A percentile compares a stretch with the other conserved stretches of the same genome.
phyloP scores from a whole-genome alignment of 2,888 invertebrate species.

The Andrena camellia region DNA sequence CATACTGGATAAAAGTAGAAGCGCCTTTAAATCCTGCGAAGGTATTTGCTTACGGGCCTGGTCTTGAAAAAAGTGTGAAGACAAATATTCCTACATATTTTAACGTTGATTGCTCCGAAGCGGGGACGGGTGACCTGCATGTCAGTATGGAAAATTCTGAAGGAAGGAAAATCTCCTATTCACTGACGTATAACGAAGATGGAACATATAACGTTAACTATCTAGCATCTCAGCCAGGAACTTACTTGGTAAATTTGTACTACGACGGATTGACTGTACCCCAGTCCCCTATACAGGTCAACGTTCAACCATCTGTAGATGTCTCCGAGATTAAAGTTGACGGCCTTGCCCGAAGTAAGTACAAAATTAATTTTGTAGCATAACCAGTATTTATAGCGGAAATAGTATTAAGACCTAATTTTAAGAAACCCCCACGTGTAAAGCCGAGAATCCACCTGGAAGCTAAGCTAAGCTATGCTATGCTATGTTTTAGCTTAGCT shows the following conservation, averaged over 20 bases:
- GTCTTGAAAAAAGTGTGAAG: conserved; percentile 92
- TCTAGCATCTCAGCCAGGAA: conserved; percentile 88
- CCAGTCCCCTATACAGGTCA: conserved; percentile 90
- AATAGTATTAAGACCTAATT: too few relatives aligned
- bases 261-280: conserved; percentile 93
- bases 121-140: conserved; percentile 90
- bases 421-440: too few relatives aligned
- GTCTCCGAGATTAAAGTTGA: conserved; percentile 94
- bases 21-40: conserved; percentile 91
- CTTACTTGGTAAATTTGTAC: conserved; percentile 89
- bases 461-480: too few relatives aligned
- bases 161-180: conserved; percentile 88
- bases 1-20: conserved; percentile 91
- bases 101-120: conserved; percentile 93
- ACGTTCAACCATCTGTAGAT: conserved; percentile 92
- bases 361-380: conserved; percentile 29
- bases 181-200: conserved; percentile 92
- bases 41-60: conserved; percentile 94
- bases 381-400: too few relatives aligned
- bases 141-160: conserved; percentile 86
- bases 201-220: conserved; percentile 91
- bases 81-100: conserved; percentile 92
- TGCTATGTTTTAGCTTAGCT: too few relatives aligned
- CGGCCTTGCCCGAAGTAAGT: conserved; percentile 95
- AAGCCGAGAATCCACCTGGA: too few relatives aligned